Percentiles rank a stretch among this genome's conserved stretches.
Conservation (phyloP, 2,888 invertebrate species). For the Podabrus alpinus region DNA sequence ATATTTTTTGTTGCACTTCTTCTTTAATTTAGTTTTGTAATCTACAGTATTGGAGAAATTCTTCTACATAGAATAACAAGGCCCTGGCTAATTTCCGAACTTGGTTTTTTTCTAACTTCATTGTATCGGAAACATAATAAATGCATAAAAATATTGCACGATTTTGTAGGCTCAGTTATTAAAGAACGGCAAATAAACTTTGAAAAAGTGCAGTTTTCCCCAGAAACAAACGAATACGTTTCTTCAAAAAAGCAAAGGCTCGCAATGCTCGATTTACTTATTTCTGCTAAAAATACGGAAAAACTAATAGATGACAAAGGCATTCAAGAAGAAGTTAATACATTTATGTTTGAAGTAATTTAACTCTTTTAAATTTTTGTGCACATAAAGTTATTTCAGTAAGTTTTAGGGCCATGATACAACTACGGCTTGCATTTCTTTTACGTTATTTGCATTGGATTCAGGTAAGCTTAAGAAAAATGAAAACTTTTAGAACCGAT, state of each 20-base stretch:
- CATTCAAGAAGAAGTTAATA: slow-evolving; percentile 66
- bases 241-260: slow-evolving; percentile 53
- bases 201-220: slow-evolving; percentile 8
- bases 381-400: not conserved
- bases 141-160: slow-evolving; percentile 34
- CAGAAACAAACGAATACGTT: slow-evolving; percentile 16
- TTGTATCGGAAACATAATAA: slow-evolving; percentile 6
- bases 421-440: slow-evolving; percentile 54
- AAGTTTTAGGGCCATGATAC: slow-evolving; percentile 66
- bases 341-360: slow-evolving; percentile 65
- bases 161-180: slow-evolving; percentile 42
- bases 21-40: too few species aligned
- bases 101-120: slow-evolving; percentile 29
- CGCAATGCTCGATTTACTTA: slow-evolving; percentile 62
- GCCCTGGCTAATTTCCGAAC: slow-evolving; percentile 38
- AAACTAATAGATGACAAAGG: slow-evolving; percentile 57
- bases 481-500: too few species aligned
- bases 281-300: slow-evolving; percentile 58
- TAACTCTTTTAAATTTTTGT: slow-evolving; percentile 1
- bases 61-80: slow-evolving; percentile 31
- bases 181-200: slow-evolving; percentile 26
- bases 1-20: too few species aligned
- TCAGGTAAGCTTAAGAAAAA: slow-evolving; percentile 52
- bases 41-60: slow-evolving; percentile 35
- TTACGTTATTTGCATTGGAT: slow-evolving; percentile 41